Evolutionary conservation across 2,888 invertebrate genomes (phyloP).

Genomic region (Mactromeris polynyma): DNA sequence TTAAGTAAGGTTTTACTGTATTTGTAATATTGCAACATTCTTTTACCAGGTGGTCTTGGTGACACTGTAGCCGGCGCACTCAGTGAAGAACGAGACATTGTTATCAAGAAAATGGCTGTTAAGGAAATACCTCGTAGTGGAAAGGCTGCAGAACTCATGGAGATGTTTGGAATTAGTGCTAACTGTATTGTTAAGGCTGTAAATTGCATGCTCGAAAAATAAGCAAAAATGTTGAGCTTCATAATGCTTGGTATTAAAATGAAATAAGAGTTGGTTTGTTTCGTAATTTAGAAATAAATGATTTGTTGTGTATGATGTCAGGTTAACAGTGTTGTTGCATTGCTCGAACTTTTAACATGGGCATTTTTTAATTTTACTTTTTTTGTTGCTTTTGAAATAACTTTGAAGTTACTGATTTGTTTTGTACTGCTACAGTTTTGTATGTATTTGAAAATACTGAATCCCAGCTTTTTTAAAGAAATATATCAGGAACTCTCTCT

Average conservation of each 20-base stretch:
- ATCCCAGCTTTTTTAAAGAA: too few relatives aligned
- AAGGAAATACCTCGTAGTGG: slow-evolving; percentile 96
- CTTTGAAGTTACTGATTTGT: neutral
- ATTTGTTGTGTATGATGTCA: neutral
- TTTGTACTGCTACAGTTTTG: neutral
- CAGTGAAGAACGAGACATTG: slow-evolving; percentile 91
- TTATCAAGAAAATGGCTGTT: slow-evolving; percentile 94
- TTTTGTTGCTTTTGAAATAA: neutral
- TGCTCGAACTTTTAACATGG: neutral
- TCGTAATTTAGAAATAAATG: neutral
- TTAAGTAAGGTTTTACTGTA: too few relatives aligned
- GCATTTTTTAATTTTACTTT: neutral
- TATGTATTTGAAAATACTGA: too few relatives aligned
- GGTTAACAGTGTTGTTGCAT: neutral
- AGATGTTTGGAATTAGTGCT: slow-evolving; percentile 95
- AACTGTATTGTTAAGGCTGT: slow-evolving; percentile 92
- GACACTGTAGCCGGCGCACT: slow-evolving; percentile 96
- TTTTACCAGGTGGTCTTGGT: slow-evolving; percentile 94
- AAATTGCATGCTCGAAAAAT: slow-evolving; percentile 20
- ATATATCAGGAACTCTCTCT: too few relatives aligned
- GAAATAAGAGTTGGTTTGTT: neutral
- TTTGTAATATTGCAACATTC: neutral
- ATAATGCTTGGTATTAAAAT: neutral
- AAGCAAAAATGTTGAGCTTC: neutral
- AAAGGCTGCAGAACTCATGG: slow-evolving; percentile 94